Conservation (phyloP, 2,113 vertebrate species). For the Albula goreensis region DNA sequence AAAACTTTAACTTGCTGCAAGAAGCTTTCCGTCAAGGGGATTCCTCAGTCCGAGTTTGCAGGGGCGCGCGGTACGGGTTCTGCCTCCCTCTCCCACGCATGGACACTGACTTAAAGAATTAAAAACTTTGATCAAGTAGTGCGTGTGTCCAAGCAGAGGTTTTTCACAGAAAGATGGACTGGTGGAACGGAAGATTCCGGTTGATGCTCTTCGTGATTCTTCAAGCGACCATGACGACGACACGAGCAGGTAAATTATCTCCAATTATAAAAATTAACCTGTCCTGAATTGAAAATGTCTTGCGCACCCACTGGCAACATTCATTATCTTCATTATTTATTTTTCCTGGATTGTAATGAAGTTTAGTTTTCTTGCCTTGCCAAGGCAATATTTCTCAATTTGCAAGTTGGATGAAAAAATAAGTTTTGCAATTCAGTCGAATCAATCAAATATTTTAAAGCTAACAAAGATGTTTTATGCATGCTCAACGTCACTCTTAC, state of each 20-base stretch:
- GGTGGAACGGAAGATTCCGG: constrained; percentile 48
- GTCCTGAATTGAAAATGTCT: constrained; percentile 3
- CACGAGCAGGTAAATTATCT: constrained; percentile 66
- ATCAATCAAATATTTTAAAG: background rate
- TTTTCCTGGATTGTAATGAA: background rate
- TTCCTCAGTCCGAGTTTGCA: constrained; percentile 34
- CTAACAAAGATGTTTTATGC: background rate
- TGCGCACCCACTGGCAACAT: background rate
- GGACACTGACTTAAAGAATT: constrained; percentile 50
- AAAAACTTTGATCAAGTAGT: constrained; percentile 38
- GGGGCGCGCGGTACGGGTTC: constrained; percentile 8
- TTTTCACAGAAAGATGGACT: constrained; percentile 60
- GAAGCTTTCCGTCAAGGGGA: constrained; percentile 51
- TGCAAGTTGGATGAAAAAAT: background rate
- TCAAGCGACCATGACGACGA: constrained; percentile 41
- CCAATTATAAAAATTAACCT: background rate
- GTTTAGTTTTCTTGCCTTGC: background rate
- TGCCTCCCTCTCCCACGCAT: constrained; percentile 44
- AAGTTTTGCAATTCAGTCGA: background rate
- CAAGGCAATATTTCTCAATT: background rate
- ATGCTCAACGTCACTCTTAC: background rate
- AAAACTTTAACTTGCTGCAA: constrained; percentile 51
- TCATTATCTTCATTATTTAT: background rate
- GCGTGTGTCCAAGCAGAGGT: constrained; percentile 45
- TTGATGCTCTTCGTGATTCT: constrained; percentile 55